A percentile compares a stretch with the other conserved stretches of the same genome.
These are phyloP conservation scores for Silvanus unidentatus DNA, from an alignment of 2,888 invertebrate genomes.

Conservation along the genomic window DNA sequence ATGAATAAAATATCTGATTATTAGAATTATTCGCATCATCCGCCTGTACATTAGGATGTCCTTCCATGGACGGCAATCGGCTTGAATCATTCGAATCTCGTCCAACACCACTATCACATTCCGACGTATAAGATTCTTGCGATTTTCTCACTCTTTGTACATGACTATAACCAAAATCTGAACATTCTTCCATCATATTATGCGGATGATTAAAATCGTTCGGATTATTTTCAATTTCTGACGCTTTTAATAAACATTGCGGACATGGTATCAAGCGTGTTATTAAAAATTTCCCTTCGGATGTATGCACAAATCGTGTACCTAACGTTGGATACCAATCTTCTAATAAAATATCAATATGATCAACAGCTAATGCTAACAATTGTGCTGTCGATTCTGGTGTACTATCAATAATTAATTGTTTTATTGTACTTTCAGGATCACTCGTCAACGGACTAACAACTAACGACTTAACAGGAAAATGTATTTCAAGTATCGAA, in stretches of 20 bases:
- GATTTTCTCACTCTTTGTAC: conserved; percentile 49
- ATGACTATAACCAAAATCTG: conserved; percentile 13
- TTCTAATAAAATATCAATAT: conserved; percentile 91
- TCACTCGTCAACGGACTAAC: conserved; percentile 47
- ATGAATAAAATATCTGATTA: conserved; percentile 56
- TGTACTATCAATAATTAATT: conserved; percentile 69
- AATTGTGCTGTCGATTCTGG: conserved; percentile 75
- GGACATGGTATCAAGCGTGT: conserved; percentile 92
- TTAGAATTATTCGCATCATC: conserved; percentile 33
- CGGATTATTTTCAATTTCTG: conserved; percentile 36
- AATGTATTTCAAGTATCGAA: conserved; percentile 78
- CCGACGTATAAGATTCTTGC: conserved; percentile 72
- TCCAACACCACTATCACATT: conserved; percentile 83
- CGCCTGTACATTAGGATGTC: conserved; percentile 52
- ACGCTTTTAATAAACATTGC: conserved; percentile 62
- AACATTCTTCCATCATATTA: conserved; percentile 4
- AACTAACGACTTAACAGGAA: conserved; percentile 65
- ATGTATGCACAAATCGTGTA: conserved; percentile 95
- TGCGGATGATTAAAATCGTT: conserved; percentile 18
- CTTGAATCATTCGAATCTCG: conserved; percentile 78
- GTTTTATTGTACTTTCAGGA: conserved; percentile 28
- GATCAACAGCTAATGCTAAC: conserved; percentile 84
- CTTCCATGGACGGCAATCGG: conserved; percentile 77
- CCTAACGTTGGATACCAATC: conserved; percentile 98
- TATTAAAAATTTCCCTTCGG: conserved; percentile 90